phyloP scores from a whole-genome alignment of 2,797 vertebrate species.

The Choloepus didactylus region DNA sequence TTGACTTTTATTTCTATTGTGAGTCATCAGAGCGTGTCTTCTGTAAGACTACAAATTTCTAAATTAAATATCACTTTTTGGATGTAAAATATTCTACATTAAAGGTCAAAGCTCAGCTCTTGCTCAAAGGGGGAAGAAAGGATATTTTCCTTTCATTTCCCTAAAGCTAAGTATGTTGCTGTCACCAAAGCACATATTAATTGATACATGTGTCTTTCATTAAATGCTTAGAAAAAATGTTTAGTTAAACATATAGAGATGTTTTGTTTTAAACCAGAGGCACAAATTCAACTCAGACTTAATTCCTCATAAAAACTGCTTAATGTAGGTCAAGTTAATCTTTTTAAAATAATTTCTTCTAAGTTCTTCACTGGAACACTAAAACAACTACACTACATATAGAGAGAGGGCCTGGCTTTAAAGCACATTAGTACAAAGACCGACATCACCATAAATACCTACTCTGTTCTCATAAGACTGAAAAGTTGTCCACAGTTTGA shows the following conservation, averaged over 20 bases:
- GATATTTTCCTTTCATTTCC: conserved; percentile 66
- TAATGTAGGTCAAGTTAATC: conserved; percentile 26
- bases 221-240: conserved; percentile 65
- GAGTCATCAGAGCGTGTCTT: conserved; percentile 53
- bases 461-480: background rate
- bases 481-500: background rate
- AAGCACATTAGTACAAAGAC: background rate
- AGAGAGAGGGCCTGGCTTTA: background rate
- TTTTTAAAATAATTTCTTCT: conserved; percentile 14
- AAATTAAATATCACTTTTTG: conserved; percentile 70
- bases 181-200: conserved; percentile 67
- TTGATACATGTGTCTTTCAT: conserved; percentile 64
- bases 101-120: conserved; percentile 70
- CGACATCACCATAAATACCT: background rate
- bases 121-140: conserved; percentile 55
- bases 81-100: conserved; percentile 66
- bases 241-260: conserved; percentile 39
- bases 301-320: conserved; percentile 50
- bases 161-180: conserved; percentile 48
- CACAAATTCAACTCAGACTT: conserved; percentile 35
- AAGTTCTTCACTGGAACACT: background rate
- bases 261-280: conserved; percentile 30
- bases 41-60: conserved; percentile 55
- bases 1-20: conserved; percentile 48
- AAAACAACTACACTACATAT: background rate